Base-by-base conservation (phyloP, 2,797 vertebrate genomes). In the Limnodromus scolopaceus region DNA sequence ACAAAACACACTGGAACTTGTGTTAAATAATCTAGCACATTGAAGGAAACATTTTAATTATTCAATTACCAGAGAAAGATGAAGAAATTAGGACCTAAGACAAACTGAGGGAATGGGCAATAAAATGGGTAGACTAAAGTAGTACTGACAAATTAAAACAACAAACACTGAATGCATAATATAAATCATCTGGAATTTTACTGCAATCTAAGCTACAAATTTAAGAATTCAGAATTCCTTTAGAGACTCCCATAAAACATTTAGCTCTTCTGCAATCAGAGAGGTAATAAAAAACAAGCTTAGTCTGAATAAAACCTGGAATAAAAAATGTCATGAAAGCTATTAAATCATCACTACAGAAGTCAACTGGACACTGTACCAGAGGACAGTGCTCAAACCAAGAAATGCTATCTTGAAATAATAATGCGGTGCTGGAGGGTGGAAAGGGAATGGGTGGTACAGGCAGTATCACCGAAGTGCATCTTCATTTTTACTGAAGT, bases 111-210 rank as follows among this genome's bases (percentile, higher is more conserved):
- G 39, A 93, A 89, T 13, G 6, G 28, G 53, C 55, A 89, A 89
- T 45, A 75, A 79, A 92, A 85, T 15, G 10, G 45, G 30, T 58
- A 92, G 43, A 54, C 39, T 39, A 89, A 89, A 84, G 54, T 24
- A 91, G 22, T 68, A 70, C 30, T 51, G 22, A 65, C 55, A 86
- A 90, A 80, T 66, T 57, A 87, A 92, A 95, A 38, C 30, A 91
- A 60, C 75, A 81, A 96, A 70, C 48, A 81, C 19, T 53, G 30
- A 10, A 48, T 38, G 11, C 19, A n/a, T 64, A 87, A 91, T 28
- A 91, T 39, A 93, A 85, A 76, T 79, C 24, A 94, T 54, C 54
- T 69, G 55, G 71, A 93, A 82, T 83, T 87, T 69, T 32, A 85
- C 25, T 57, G 60, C n/a, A 85, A 69, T 53, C 38, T 85, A 87